A percentile compares a stretch with the other conserved stretches of the same genome.
phyloP scores from a whole-genome alignment of 2,888 invertebrate species.

The Cephus rjabovi region DNA sequence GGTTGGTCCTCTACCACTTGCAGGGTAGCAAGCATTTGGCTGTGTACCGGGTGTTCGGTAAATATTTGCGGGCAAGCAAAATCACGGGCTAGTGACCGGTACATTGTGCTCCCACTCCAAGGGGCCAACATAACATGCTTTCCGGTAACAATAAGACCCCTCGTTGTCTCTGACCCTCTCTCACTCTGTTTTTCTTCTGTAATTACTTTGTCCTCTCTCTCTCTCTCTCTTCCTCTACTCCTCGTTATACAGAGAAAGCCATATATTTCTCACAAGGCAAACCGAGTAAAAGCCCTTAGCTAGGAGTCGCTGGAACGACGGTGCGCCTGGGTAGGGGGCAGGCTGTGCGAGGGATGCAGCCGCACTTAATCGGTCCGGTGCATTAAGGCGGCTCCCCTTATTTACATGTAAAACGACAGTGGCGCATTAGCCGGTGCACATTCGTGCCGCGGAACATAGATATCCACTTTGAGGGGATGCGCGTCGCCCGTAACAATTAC shows the following conservation, averaged over 20 bases:
- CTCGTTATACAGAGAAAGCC: neutral
- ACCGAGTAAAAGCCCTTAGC: neutral
- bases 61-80: neutral
- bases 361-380: neutral
- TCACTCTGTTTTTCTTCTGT: too few species aligned
- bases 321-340: neutral
- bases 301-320: neutral
- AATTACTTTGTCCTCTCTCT: too few species aligned
- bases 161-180: neutral
- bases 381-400: neutral
- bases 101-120: neutral
- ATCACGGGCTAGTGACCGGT: neutral
- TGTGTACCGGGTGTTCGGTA: neutral
- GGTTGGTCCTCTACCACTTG: neutral
- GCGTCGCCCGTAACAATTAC: slow-evolving; percentile 13
- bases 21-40: neutral
- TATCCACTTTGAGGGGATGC: slow-evolving; percentile 13
- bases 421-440: neutral
- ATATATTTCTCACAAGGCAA: neutral
- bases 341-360: neutral
- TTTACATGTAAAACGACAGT: neutral
- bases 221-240: too few species aligned
- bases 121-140: neutral
- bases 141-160: neutral
- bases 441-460: slow-evolving; percentile 13